phyloP scores from a whole-genome alignment of 2,113 vertebrate genomes.

The Laticauda colubrina region DNA sequence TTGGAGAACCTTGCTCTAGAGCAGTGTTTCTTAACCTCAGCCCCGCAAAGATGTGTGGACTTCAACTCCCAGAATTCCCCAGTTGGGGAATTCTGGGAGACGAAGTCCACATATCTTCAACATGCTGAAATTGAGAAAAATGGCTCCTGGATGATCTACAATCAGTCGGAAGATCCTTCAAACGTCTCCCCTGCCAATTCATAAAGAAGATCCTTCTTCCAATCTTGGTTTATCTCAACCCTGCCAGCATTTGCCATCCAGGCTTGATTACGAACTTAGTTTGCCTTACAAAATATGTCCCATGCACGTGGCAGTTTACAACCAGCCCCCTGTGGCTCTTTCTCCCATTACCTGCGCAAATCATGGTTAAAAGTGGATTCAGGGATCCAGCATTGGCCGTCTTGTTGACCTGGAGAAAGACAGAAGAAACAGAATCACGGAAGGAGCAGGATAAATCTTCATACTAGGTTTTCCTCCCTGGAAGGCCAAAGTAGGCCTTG shows the following conservation, averaged over 20 bases:
- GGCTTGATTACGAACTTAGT: background rate
- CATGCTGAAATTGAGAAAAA: too few species aligned
- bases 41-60: too few species aligned
- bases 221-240: background rate
- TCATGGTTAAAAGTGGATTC: background rate
- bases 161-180: background rate
- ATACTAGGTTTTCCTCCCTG: background rate
- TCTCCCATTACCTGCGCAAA: background rate
- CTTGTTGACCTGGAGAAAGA: background rate
- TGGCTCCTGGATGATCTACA: background rate
- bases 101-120: too few species aligned
- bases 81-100: too few species aligned
- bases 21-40: too few species aligned
- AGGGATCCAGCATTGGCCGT: background rate
- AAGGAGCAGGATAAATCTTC: background rate
- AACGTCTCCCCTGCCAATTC: background rate
- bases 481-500: background rate
- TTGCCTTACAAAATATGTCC: background rate
- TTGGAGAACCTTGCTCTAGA: too few species aligned
- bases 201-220: background rate
- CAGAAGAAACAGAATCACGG: background rate
- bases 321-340: background rate
- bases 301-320: rapidly evolving
- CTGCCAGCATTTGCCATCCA: background rate
- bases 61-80: too few species aligned